Base-by-base conservation (phyloP, 2,113 vertebrate species). In the Cathartes aura region DNA sequence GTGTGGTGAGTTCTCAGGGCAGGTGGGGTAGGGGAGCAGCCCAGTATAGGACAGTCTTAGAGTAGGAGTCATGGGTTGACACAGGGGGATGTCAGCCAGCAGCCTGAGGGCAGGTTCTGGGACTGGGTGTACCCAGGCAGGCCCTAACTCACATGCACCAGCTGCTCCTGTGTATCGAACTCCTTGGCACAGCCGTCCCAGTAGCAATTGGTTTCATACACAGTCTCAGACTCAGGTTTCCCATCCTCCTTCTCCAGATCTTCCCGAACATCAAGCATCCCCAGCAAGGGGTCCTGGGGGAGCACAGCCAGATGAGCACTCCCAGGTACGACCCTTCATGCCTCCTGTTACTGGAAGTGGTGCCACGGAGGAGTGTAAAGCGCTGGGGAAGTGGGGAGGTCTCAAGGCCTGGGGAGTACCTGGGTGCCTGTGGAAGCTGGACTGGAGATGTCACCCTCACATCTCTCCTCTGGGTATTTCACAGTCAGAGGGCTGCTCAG, bases 151-250 rank as follows among this genome's bases (percentile, higher is more conserved):
- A 99, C 99, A 15, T 99, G 99, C 94, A 99, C 99, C 45, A 99
- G 98, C 94, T 99, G 99, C 90, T 99, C 99, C 96, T 99, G 99
- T 0, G 99, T 99, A 82, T 99, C 99, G 11, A 99, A 99, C 85
- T 99, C 99, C 94, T 99, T 99, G 98, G 97, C 99, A 92, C 99
- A 99, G 90, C 98, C 99, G 6, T 99, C 99, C 99, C 99, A 99
- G 98, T 98, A 99, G 96, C 99, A 99, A 93, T 99, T 99, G 26
- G 99, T 99, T 97, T 99, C 99, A 20, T 99, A 99, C 62, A 99
- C 96, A 3, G 98, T 98, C 68, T 99, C 99, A 0, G 99, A 98
- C 93, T 99, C 99, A 1, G 98, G 98, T 88, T 99, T 99, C 66
- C 99, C 99, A 4, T 99, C 99, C 62, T 99, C 99, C 95, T 99